These are phyloP conservation scores for Deroptyus accipitrinus DNA, from an alignment of 2,113 vertebrate genomes.

Conservation along the genomic window DNA sequence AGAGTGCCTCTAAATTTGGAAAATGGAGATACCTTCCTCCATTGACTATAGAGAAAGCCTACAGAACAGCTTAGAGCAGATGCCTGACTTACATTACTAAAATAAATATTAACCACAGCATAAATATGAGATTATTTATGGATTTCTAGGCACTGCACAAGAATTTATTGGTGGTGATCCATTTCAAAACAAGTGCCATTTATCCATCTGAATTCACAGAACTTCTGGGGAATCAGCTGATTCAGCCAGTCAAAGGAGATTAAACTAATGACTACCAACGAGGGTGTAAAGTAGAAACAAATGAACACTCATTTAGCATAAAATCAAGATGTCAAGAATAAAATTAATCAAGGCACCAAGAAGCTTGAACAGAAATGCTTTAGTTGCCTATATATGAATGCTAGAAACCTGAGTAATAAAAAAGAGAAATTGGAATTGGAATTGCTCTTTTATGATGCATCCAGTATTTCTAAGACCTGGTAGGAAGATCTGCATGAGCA, in stretches of 20 bases:
- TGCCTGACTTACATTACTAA: background rate
- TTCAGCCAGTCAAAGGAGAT: background rate
- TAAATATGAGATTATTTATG: background rate
- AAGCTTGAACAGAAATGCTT: conserved; percentile 2
- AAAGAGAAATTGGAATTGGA: conserved; percentile 26
- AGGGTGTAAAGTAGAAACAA: conserved; percentile 30
- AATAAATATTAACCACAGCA: background rate
- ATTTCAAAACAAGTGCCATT: background rate
- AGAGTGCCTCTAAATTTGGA: background rate
- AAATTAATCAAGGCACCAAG: conserved; percentile 39
- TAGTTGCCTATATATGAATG: background rate
- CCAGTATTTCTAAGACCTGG: background rate
- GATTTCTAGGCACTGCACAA: background rate
- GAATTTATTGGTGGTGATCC: background rate
- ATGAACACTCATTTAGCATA: background rate
- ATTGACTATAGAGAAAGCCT: background rate
- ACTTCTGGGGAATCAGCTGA: background rate
- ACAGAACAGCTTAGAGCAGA: background rate
- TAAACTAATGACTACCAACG: background rate
- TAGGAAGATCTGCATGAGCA: background rate
- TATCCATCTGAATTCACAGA: background rate
- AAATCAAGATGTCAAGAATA: conserved; percentile 36
- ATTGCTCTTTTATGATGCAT: conserved; percentile 30
- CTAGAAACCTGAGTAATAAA: conserved; percentile 29
- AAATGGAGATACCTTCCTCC: background rate